Base-by-base conservation (phyloP, 2,888 invertebrate species). In the Atrina japonica region DNA sequence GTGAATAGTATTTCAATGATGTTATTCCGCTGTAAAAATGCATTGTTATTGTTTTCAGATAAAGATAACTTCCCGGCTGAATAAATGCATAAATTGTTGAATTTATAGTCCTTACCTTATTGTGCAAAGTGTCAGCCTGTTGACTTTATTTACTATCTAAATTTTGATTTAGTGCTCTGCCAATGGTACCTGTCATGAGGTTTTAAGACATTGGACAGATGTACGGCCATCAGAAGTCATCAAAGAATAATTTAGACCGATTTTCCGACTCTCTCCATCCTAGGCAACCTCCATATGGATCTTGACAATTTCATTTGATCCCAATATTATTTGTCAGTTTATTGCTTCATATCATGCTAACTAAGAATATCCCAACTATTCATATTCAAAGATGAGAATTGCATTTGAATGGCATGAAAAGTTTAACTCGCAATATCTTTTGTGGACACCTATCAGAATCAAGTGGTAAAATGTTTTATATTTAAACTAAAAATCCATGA, bases 241-340 rank as follows among this genome's bases (percentile, higher is more conserved):
- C 77, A 80, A 80, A 77, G 58, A 76, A 70, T 75, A 75, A 80
- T 80, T 76, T 73, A 74, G 71, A 70, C 29, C 45, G 29, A 45
- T 47, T 47, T 52, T 60, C 60, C 21, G 18, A 35, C 66, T 58
- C 47, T 66, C 58, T 35, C 49, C 64, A 53, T 73, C 77, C 81
- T 55, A 64, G 81, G 79, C 75, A 70, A 81, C 79, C 65, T 45
- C 30, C 47, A 64, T 58, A 64, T 66, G 49, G 66, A 71, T 70
- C 64, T 64, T 27, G 76, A 77, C 77, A 75, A 81, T 81, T 79
- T 81, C 77, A 77, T 80, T 73, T 75, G 69, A 73, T 70, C 70
- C 65, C 53, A 66, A 74, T 66, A 75, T 70, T 70, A 74, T 64
- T 67, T 60, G 65, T 56, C 70, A 71, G 73, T 80, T 80, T 80